phyloP scores from a whole-genome alignment of 2,113 vertebrate species.

The Hemiscyllium ocellatum region DNA sequence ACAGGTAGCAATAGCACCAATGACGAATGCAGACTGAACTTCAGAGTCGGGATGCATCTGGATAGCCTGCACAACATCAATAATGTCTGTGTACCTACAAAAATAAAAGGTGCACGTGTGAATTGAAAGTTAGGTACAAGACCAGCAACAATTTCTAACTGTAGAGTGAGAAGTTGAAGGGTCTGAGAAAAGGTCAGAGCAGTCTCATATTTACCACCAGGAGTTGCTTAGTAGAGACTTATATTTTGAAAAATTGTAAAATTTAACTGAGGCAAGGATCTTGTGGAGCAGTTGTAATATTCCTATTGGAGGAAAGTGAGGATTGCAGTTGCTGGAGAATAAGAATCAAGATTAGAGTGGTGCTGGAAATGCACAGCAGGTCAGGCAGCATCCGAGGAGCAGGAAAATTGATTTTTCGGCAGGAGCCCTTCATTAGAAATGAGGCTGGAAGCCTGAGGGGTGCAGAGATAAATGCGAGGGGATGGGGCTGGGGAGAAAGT shows the following conservation, averaged over 20 bases:
- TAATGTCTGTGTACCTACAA: slow-evolving; percentile 77
- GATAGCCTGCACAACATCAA: slow-evolving; percentile 82
- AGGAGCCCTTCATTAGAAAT: too few relatives aligned
- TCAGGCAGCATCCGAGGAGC: too few relatives aligned
- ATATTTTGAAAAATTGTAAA: not conserved
- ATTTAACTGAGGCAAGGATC: not conserved
- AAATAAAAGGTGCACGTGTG: not conserved
- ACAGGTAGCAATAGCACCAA: slow-evolving; percentile 76
- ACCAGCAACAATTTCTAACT: not conserved
- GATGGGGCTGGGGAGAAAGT: too few relatives aligned
- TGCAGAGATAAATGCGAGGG: too few relatives aligned
- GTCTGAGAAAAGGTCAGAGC: not conserved
- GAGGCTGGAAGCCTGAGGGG: too few relatives aligned
- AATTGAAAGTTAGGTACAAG: slow-evolving; percentile 26
- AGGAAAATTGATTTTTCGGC: too few relatives aligned
- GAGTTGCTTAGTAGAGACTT: not conserved
- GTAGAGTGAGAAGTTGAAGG: not conserved
- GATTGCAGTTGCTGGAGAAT: too few relatives aligned
- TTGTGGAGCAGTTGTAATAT: too few relatives aligned
- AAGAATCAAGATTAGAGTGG: too few relatives aligned
- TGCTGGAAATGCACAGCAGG: too few relatives aligned
- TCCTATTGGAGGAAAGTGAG: too few relatives aligned
- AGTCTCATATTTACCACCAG: slow-evolving; percentile 5
- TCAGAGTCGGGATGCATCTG: slow-evolving; percentile 77
- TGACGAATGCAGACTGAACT: slow-evolving; percentile 65